phyloP scores from a whole-genome alignment of 2,113 vertebrate species.

The Falco punctatus region DNA sequence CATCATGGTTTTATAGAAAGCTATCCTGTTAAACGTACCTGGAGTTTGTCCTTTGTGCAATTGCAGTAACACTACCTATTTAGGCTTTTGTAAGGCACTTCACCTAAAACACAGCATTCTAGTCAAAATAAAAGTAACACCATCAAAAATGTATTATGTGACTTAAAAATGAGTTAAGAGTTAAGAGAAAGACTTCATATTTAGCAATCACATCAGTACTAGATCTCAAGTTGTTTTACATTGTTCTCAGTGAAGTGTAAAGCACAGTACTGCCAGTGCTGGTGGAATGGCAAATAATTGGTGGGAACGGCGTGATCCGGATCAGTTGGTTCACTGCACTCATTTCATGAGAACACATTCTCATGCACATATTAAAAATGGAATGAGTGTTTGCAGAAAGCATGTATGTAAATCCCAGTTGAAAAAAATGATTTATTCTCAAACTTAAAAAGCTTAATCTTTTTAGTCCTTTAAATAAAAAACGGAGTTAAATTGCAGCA shows the following conservation, averaged over 20 bases:
- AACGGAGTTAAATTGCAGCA: neutral
- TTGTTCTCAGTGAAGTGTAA: neutral
- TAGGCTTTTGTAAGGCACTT: neutral
- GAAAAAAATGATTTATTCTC: neutral
- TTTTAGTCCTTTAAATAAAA: slow-evolving; percentile 8
- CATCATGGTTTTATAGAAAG: neutral
- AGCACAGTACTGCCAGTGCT: neutral
- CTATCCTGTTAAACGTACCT: neutral
- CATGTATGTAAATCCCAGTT: neutral
- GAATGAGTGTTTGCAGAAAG: neutral
- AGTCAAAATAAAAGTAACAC: neutral
- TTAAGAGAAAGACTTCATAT: neutral
- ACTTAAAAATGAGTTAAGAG: neutral
- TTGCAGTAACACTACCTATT: neutral
- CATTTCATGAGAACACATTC: neutral
- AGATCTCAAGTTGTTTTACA: neutral
- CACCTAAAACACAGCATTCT: neutral
- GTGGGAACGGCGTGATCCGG: rapidly evolving
- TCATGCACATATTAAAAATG: neutral
- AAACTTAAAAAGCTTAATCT: neutral
- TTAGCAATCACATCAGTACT: neutral
- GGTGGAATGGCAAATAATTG: neutral
- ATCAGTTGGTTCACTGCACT: neutral
- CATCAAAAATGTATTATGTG: neutral
- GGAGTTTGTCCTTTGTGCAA: neutral